Evolutionary conservation across 2,888 invertebrate genomes (phyloP).

Genomic region (Tetrapedia diversipes): DNA sequence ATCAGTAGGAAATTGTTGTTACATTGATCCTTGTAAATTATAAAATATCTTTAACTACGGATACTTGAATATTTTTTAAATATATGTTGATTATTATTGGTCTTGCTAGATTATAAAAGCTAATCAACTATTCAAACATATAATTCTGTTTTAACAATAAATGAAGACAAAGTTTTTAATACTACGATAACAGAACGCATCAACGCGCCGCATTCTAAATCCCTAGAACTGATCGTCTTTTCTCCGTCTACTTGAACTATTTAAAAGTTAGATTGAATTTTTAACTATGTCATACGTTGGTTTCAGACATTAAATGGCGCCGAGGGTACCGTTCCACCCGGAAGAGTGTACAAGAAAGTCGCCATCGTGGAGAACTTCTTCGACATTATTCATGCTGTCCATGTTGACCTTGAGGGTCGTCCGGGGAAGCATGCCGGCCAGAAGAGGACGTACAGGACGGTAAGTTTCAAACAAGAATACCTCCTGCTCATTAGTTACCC

Average conservation of each 20-base stretch:
- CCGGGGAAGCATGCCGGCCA: conserved; percentile 98
- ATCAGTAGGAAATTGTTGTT: no score
- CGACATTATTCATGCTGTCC: conserved; percentile 97
- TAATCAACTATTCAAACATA: not conserved
- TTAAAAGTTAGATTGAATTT: conserved; percentile 20
- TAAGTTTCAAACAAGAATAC: conserved; percentile 84
- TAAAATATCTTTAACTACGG: not conserved
- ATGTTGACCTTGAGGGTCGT: conserved; percentile 96
- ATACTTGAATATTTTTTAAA: not conserved
- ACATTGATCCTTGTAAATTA: not conserved
- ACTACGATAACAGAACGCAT: not conserved
- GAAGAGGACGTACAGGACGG: conserved; percentile 97
- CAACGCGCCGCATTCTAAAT: conserved; percentile 2
- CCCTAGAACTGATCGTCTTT: not conserved
- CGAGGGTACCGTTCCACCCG: conserved; percentile 79
- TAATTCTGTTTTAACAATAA: not conserved
- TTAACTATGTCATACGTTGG: conserved; percentile 22
- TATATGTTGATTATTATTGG: no score
- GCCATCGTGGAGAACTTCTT: conserved; percentile 99
- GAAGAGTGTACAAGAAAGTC: conserved; percentile 93
- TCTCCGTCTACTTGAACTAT: not conserved
- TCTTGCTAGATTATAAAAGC: not conserved
- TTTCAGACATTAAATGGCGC: conserved; percentile 88
- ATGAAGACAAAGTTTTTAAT: not conserved
- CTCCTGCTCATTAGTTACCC: not conserved